Percentiles rank a stretch among this genome's conserved stretches.
These are phyloP conservation scores for Eulemur coronatus DNA, from an alignment of 2,797 vertebrate genomes.

Conservation along the genomic window DNA sequence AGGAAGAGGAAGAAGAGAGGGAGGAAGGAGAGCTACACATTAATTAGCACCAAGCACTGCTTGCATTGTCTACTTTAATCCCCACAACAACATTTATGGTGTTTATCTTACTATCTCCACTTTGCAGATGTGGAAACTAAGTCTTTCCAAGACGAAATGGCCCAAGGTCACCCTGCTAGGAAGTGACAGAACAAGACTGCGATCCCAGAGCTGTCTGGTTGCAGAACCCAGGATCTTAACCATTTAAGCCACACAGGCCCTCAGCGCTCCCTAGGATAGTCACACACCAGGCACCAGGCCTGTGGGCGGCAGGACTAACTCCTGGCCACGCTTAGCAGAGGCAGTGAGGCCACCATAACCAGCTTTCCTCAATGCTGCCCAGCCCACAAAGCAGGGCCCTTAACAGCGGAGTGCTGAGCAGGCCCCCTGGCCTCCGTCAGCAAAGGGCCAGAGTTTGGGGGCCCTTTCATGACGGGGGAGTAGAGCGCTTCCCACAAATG, in stretches of 20 bases:
- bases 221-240: not conserved
- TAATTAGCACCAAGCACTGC: no score
- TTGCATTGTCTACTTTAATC: not conserved
- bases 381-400: not conserved
- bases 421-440: rapidly evolving
- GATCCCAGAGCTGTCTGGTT: not conserved
- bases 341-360: no score
- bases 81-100: not conserved
- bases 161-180: not conserved
- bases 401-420: not conserved
- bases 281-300: not conserved
- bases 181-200: not conserved
- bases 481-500: not conserved
- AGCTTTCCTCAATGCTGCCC: not conserved
- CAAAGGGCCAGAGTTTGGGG: not conserved
- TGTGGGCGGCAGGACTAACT: not conserved
- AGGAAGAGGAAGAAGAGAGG: not conserved
- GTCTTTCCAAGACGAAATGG: not conserved
- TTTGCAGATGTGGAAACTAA: not conserved
- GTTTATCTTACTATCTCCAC: not conserved
- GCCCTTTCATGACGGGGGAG: not conserved
- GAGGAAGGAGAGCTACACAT: not conserved
- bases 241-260: not conserved
- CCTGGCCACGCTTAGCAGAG: not conserved
- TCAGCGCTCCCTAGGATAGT: not conserved